Evolutionary conservation across 2,113 vertebrate genomes (phyloP).

Genomic region (Sinosuthora webbiana): DNA sequence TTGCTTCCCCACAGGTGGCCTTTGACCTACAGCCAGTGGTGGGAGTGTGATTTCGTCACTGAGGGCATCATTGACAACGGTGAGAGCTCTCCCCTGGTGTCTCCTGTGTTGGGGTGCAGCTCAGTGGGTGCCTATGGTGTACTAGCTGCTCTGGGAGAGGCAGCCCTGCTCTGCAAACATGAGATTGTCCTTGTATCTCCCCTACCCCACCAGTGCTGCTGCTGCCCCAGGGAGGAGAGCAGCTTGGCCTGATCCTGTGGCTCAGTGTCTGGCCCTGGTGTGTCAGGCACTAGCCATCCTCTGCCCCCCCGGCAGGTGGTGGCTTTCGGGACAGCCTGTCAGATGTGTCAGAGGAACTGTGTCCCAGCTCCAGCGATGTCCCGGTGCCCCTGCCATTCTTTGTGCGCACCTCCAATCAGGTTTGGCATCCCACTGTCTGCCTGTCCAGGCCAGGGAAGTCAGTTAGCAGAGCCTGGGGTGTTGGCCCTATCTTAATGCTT

Average conservation of each 20-base stretch:
- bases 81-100: conserved; percentile 21
- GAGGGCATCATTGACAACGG: conserved; percentile 94
- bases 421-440: conserved; percentile 20
- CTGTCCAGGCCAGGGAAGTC: background rate
- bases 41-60: conserved; percentile 92
- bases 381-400: conserved; percentile 92
- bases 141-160: background rate
- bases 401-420: conserved; percentile 91
- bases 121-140: background rate
- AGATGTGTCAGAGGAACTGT: conserved; percentile 94
- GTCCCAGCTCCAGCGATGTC: conserved; percentile 89
- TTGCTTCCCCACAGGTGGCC: conserved; percentile 82
- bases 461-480: background rate
- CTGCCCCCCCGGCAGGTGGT: conserved; percentile 74
- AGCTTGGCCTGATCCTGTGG: background rate
- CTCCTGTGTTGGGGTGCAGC: background rate
- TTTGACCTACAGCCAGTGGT: conserved; percentile 89
- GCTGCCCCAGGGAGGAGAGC: too few relatives aligned
- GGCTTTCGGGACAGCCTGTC: conserved; percentile 95
- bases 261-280: background rate
- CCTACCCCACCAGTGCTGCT: background rate
- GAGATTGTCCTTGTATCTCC: background rate
- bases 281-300: background rate
- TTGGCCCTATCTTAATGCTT: background rate
- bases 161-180: background rate